Evolutionary conservation across 2,888 invertebrate species (phyloP).

Genomic region (Halocaridina rubra): DNA sequence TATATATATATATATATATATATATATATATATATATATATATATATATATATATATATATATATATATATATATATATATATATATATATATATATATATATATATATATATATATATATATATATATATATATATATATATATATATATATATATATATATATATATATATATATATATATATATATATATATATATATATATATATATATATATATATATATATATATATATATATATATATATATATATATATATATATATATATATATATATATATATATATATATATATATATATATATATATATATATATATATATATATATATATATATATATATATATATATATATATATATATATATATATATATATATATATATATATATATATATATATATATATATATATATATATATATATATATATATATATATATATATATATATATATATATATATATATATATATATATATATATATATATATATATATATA

Average conservation of each 20-base stretch:
- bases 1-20: neutral
- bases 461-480: neutral
- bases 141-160: slow-evolving; percentile 12
- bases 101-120: neutral
- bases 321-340: slow-evolving; percentile 15
- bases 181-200: neutral
- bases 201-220: neutral
- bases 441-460: slow-evolving; percentile 2
- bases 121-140: neutral
- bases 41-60: neutral
- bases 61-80: slow-evolving; percentile 16
- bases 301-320: neutral
- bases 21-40: slow-evolving; percentile 6
- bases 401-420: slow-evolving; percentile 16
- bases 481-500: neutral
- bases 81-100: slow-evolving; percentile 15
- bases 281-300: slow-evolving; percentile 8
- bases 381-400: neutral
- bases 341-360: slow-evolving; percentile 16
- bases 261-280: neutral
- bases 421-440: neutral
- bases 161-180: neutral
- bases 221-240: neutral
- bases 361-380: neutral
- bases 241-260: slow-evolving; percentile 6